Evolutionary conservation across 1,140 invertebrate species (phyloP), one percentile per base, ranked within the genome.

Genomic region (Drosophila simulans): DNA sequence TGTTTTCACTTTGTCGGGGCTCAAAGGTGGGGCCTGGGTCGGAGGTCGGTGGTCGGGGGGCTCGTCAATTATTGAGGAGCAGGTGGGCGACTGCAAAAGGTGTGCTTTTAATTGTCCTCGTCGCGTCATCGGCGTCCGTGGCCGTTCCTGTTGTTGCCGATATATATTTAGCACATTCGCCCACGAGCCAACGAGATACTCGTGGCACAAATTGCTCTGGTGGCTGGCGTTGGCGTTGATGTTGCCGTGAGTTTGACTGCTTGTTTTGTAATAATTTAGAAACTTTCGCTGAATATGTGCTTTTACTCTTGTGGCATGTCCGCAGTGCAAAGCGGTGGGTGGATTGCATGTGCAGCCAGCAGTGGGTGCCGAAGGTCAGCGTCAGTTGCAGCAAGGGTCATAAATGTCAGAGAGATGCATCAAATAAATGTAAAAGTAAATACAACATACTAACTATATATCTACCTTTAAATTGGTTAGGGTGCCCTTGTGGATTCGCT

Each of bases 231-330:
- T 77, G 49, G 27, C 57, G 57, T 56, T 83, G 48, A 11, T 81
- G 55, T 34, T 55, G 55, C 56, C 69, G 62, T 72, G 63, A 77
- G 82, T 82, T 78, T 86, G 74, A 75, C 77, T 81, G 78, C 83
- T 88, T 82, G 83, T 82, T 86, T 88, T 82, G 83, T 63, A 86
- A 86, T 88, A 88, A 86, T 86, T 86, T 86, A 88, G 70, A 83
- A 86, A 86, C 83, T 86, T 86, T 86, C 83, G 83, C 83, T 86
- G 79, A 86, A 79, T 86, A 53, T 86, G 76, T 88, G 84, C 63
- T 83, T 77, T 88, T 79, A 75, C 83, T 76, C 52, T 79, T 82
- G 83, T 62, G 78, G 83, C 74, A 63, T 68, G 62, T 72, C 49
- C 59, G 59, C 12, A 22, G 5, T 37, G 31, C 17, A 51, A 74